A percentile compares a stretch with the other conserved stretches of the same genome.
phyloP scores from a whole-genome alignment of 1,140 invertebrate genomes.

The Drosophila novamexicana region DNA sequence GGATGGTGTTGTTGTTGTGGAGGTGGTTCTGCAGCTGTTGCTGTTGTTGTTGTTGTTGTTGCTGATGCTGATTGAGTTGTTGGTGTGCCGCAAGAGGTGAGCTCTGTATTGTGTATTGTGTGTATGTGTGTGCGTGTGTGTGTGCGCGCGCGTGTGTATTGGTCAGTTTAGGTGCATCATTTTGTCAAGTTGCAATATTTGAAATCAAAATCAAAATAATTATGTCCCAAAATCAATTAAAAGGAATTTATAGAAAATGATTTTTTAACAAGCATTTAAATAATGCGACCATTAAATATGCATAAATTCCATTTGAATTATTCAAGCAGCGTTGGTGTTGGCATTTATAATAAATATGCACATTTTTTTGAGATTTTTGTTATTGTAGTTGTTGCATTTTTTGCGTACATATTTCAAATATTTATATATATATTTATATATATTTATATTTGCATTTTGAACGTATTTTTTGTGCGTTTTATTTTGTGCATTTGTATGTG shows the following conservation, averaged over 20 bases:
- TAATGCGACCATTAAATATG: slow-evolving; percentile 66
- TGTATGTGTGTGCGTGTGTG: slow-evolving; percentile 39
- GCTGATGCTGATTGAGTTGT: slow-evolving; percentile 77
- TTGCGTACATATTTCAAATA: slow-evolving; percentile 39
- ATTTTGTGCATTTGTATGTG: slow-evolving; percentile 27
- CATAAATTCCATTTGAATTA: slow-evolving; percentile 69
- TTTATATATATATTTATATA: slow-evolving; percentile 4
- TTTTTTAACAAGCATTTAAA: slow-evolving; percentile 66
- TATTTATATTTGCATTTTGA: slow-evolving; percentile 34
- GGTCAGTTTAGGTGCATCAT: slow-evolving; percentile 19
- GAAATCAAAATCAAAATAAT: slow-evolving; percentile 23
- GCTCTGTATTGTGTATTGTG: slow-evolving; percentile 60
- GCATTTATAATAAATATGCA: slow-evolving; percentile 47
- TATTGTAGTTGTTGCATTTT: slow-evolving; percentile 15
- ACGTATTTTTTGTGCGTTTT: slow-evolving; percentile 11
- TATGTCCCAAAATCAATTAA: slow-evolving; percentile 14
- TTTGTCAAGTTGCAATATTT: slow-evolving; percentile 32
- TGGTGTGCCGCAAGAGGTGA: slow-evolving; percentile 78
- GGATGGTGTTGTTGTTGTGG: slow-evolving; percentile 57
- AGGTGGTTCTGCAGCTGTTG: slow-evolving; percentile 64
- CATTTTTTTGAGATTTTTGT: slow-evolving; percentile 21
- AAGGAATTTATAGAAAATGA: slow-evolving; percentile 37
- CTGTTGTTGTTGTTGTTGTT: slow-evolving; percentile 52
- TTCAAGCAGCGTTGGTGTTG: slow-evolving; percentile 61
- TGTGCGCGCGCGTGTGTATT: slow-evolving; percentile 29